Percentiles rank a stretch among this genome's conserved stretches.
These are phyloP conservation scores for Manacus vitellinus DNA, from an alignment of 2,113 vertebrate genomes.

Conservation along the genomic window DNA sequence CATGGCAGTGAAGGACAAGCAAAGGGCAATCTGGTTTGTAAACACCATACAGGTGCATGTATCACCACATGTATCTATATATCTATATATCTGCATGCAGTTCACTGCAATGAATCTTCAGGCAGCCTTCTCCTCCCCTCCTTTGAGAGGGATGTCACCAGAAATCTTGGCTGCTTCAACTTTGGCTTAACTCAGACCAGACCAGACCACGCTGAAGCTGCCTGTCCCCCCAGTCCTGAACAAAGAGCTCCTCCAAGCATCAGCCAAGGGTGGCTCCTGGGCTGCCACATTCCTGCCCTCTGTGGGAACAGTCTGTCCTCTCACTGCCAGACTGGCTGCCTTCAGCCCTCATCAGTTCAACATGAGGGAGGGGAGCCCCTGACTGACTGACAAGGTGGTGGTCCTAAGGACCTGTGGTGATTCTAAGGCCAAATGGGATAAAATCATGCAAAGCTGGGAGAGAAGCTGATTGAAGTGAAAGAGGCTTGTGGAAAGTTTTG, in stretches of 20 bases:
- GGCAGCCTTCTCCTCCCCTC: not conserved
- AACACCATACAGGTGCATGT: not conserved
- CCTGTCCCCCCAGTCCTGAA: not conserved
- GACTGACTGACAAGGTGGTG: fast-evolving
- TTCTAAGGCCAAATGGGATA: not conserved
- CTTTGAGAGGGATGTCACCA: fast-evolving
- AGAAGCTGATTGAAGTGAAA: not conserved
- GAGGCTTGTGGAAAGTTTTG: not conserved
- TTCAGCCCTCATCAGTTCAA: not conserved
- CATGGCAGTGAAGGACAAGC: not conserved
- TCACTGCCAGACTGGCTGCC: not conserved
- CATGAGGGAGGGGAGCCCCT: not conserved
- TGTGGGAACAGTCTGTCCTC: not conserved
- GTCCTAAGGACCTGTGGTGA: not conserved
- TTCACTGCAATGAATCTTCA: not conserved
- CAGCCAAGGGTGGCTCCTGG: not conserved
- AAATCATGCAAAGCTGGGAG: not conserved
- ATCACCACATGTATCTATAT: fast-evolving
- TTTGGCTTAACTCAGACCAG: not conserved
- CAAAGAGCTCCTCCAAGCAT: not conserved
- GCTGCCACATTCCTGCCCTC: not conserved
- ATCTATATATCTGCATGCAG: fast-evolving
- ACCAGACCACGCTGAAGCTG: not conserved
- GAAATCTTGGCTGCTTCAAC: not conserved
- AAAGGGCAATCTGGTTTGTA: fast-evolving